A percentile compares a stretch with the other conserved stretches of the same genome.
Evolutionary conservation across 2,113 vertebrate species (phyloP).

Genomic region (Istiophorus platypterus): DNA sequence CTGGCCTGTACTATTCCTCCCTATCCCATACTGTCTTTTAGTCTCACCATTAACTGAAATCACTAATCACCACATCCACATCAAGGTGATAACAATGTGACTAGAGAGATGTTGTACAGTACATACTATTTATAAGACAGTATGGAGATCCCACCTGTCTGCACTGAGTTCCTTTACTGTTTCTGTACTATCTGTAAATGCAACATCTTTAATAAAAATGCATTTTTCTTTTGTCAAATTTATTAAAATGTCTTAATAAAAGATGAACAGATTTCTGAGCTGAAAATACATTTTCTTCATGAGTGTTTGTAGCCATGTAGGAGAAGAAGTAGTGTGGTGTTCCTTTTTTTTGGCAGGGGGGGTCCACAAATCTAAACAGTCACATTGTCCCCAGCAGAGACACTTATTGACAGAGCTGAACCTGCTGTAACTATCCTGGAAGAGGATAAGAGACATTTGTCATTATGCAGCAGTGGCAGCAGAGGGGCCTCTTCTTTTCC

Average conservation of each 20-base stretch:
- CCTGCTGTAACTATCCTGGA: slow-evolving; percentile 21
- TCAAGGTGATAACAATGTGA: slow-evolving; percentile 35
- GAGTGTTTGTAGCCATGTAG: not conserved
- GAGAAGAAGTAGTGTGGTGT: not conserved
- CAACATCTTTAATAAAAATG: slow-evolving; percentile 54
- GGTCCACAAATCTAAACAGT: not conserved
- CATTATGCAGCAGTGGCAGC: slow-evolving; percentile 50
- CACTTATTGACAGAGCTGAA: slow-evolving; percentile 26
- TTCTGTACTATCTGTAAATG: slow-evolving; percentile 66
- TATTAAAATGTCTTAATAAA: slow-evolving; percentile 70
- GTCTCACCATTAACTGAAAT: slow-evolving; percentile 24
- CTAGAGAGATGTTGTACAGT: slow-evolving; percentile 64
- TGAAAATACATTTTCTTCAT: slow-evolving; percentile 22
- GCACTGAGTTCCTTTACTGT: slow-evolving; percentile 58
- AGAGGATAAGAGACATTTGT: slow-evolving; percentile 44
- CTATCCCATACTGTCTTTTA: slow-evolving; percentile 27
- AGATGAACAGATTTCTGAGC: slow-evolving; percentile 37
- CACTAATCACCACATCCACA: slow-evolving; percentile 22
- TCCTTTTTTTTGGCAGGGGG: too few species aligned
- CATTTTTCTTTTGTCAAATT: slow-evolving; percentile 47
- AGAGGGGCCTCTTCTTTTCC: slow-evolving; percentile 37
- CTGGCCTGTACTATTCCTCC: slow-evolving; percentile 1
- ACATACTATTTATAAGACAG: slow-evolving; percentile 73
- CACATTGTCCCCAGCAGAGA: not conserved
- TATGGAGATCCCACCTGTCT: slow-evolving; percentile 51